Conservation (phyloP, 2,888 invertebrate genomes). For the Limnephilus rhombicus region DNA sequence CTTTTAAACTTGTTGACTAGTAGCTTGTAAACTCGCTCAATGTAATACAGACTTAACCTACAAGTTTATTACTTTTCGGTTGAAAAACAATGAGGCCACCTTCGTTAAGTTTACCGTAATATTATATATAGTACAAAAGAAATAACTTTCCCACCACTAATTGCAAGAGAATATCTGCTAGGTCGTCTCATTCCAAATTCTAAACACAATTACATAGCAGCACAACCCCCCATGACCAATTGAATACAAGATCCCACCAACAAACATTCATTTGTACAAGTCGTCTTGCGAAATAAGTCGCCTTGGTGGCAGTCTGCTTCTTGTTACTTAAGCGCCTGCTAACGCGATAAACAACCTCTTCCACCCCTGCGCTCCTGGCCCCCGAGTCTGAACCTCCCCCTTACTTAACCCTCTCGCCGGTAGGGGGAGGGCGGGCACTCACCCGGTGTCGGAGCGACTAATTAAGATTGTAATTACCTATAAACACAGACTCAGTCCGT, state of each 20-base stretch:
- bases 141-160: background rate
- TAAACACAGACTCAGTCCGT: constrained; percentile 50
- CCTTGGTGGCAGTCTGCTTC: constrained; percentile 62
- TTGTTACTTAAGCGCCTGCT: constrained; percentile 65
- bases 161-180: background rate
- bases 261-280: constrained; percentile 18
- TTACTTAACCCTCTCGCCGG: background rate
- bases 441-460: constrained; percentile 64
- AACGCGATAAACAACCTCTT: constrained; percentile 64
- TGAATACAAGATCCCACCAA: background rate
- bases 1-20: no score
- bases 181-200: background rate
- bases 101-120: background rate
- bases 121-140: background rate
- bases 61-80: background rate
- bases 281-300: constrained; percentile 50
- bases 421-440: constrained; percentile 37
- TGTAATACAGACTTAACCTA: no score
- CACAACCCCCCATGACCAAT: background rate
- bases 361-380: background rate
- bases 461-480: constrained; percentile 66
- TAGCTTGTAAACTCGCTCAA: no score
- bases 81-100: background rate
- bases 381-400: background rate
- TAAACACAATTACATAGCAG: background rate